These are phyloP conservation scores for Momotus momota DNA, from an alignment of 2,797 vertebrate species.

Conservation along the genomic window DNA sequence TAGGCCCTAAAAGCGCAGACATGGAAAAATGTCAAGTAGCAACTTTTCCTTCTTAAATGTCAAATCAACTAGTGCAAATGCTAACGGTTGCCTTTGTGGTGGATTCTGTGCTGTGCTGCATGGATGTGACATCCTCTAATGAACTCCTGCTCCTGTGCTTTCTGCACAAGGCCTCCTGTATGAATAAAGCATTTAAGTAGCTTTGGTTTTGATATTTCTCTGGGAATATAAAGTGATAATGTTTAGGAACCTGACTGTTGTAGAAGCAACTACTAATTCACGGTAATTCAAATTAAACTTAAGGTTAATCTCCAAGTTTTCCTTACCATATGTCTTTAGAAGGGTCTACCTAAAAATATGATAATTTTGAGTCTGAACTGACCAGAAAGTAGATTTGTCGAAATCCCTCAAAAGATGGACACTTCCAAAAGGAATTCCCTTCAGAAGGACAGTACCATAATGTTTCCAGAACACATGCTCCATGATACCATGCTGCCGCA, in stretches of 20 bases:
- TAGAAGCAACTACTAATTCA: not conserved
- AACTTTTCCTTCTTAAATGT: not conserved
- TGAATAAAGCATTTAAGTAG: not conserved
- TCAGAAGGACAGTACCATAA: not conserved
- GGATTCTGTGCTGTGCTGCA: not conserved
- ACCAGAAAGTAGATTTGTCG: not conserved
- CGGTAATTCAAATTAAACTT: not conserved
- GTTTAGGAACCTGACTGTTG: not conserved
- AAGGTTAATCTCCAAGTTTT: not conserved
- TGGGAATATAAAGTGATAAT: not conserved
- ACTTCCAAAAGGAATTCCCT: not conserved
- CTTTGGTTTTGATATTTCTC: not conserved
- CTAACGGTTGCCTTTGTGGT: not conserved
- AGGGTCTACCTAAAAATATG: not conserved
- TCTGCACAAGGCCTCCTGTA: not conserved
- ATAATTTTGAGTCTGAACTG: not conserved
- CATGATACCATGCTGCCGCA: not conserved
- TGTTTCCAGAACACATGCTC: not conserved
- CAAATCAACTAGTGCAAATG: slow-evolving; percentile 1
- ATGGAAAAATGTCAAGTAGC: not conserved
- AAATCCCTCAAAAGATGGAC: not conserved
- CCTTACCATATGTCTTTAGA: not conserved
- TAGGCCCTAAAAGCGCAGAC: not conserved
- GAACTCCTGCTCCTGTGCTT: not conserved
- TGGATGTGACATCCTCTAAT: not conserved